Evolutionary conservation across 1,140 invertebrate species (phyloP).

Genomic region (Meteorus sp.): DNA sequence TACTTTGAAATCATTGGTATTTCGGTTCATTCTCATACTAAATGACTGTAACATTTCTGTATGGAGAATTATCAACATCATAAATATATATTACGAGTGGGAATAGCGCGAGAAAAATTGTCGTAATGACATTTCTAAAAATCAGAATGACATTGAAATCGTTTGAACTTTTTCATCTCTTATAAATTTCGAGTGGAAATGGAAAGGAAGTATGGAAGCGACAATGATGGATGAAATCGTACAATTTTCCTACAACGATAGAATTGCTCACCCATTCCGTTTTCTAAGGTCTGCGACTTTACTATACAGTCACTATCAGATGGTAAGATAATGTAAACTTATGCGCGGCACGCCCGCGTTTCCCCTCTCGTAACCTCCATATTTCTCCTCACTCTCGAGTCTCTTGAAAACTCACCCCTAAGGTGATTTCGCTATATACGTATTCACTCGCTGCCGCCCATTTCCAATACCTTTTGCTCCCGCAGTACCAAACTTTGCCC

Average conservation of each 20-base stretch:
- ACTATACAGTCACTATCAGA: conserved; percentile 51
- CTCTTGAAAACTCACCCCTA: too few relatives aligned
- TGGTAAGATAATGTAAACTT: conserved; percentile 60
- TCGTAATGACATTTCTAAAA: too few relatives aligned
- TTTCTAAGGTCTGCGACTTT: conserved; percentile 24
- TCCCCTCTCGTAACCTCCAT: conserved; percentile 23
- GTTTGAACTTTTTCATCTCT: too few relatives aligned
- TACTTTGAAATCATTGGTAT: neutral
- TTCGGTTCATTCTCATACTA: conserved; percentile 3
- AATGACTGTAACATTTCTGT: neutral
- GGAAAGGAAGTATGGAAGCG: neutral
- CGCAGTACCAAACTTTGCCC: conserved; percentile 51
- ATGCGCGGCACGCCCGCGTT: conserved; percentile 56
- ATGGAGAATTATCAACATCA: too few relatives aligned
- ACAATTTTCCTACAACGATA: conserved; percentile 31
- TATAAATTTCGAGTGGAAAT: neutral
- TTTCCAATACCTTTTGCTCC: conserved; percentile 23
- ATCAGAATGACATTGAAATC: too few relatives aligned
- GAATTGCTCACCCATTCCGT: conserved; percentile 16
- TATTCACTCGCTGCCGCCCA: conserved; percentile 1
- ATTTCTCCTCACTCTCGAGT: conserved; percentile 16
- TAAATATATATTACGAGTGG: too few relatives aligned
- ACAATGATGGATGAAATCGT: conserved; percentile 29
- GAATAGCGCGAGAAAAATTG: too few relatives aligned
- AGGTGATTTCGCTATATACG: conserved; percentile 4